Base-by-base conservation (phyloP, 2,888 invertebrate genomes). In the Hemistola chrysoprasaria region DNA sequence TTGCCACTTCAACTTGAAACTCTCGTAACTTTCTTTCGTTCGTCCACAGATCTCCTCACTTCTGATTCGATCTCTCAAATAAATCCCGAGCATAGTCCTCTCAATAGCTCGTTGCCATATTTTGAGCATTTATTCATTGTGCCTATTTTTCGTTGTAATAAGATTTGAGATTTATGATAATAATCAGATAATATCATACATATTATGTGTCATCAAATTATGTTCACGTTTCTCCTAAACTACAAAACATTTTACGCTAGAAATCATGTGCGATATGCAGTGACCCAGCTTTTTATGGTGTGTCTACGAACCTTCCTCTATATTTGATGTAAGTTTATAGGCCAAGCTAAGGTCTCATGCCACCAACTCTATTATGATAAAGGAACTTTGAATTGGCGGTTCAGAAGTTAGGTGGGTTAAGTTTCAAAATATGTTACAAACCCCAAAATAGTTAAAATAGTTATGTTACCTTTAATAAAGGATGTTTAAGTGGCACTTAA, bases 211-310 rank as follows among this genome's bases (percentile, higher is more conserved):
- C n/a, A n/a, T n/a, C n/a, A n/a, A n/a, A n/a, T 30, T 24, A n/a
- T 21, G 11, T 10, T 6, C 24, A 28, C 20, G n/a, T 16, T 10
- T 7, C 38, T 39, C 43, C 26, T 27, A 1, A 26, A 11, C 43
- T 44, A 44, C 21, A 22, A 24, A 26, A 38, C 38, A 22, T 23
- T 44, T 23, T 39, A 29, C 47, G 40, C 37, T 33, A 47, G 47
- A 53, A 48, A 50, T 50, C 46, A 44, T 50, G 48, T 40, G 41
- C 26, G 45, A 40, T 53, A 46, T 38, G 43, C 43, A 47, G 46
- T 46, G 53, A 48, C 46, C 48, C 42, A 39, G 34, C 27, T 49
- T 52, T 52, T 56, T 56, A 53, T 47, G 38, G 39, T 34, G 37
- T 25, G 10, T 22, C 35, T 25, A 35, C 24, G 36, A 35, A 38